These are phyloP conservation scores for Hyperopisus bebe DNA, from an alignment of 2,113 vertebrate species.

Conservation along the genomic window DNA sequence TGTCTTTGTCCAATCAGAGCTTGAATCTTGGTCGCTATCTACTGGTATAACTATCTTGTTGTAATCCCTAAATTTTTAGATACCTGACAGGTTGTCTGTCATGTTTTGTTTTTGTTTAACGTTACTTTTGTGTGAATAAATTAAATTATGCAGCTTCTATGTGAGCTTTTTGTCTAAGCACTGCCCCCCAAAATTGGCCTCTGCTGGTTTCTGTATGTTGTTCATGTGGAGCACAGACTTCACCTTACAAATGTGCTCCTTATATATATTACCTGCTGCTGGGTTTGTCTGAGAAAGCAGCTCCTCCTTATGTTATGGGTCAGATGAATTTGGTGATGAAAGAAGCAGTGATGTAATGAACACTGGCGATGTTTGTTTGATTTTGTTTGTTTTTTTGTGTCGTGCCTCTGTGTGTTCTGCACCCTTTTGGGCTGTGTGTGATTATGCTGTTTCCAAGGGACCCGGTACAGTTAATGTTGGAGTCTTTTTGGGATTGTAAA, in stretches of 20 bases:
- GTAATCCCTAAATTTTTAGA: background rate
- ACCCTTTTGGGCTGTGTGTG: background rate
- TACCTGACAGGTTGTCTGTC: background rate
- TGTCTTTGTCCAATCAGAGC: background rate
- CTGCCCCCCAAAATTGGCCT: background rate
- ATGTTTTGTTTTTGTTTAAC: background rate
- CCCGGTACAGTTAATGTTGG: conserved; percentile 36
- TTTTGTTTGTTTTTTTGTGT: background rate
- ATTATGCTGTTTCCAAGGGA: conserved; percentile 27
- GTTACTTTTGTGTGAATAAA: background rate
- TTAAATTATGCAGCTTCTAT: background rate
- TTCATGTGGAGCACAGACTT: background rate
- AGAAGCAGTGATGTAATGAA: background rate
- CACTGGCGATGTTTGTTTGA: background rate
- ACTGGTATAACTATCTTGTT: background rate
- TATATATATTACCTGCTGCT: background rate
- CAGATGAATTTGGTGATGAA: background rate
- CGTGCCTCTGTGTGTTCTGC: background rate
- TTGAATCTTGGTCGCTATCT: background rate
- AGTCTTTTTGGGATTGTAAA: conserved; percentile 36
- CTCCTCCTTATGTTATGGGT: background rate
- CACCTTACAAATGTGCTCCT: background rate
- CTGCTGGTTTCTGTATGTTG: background rate
- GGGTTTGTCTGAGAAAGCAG: background rate
- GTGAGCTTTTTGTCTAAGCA: conserved; percentile 2